Evolutionary conservation across 2,113 vertebrate genomes (phyloP).

Genomic region (Elaphurus davidianus): DNA sequence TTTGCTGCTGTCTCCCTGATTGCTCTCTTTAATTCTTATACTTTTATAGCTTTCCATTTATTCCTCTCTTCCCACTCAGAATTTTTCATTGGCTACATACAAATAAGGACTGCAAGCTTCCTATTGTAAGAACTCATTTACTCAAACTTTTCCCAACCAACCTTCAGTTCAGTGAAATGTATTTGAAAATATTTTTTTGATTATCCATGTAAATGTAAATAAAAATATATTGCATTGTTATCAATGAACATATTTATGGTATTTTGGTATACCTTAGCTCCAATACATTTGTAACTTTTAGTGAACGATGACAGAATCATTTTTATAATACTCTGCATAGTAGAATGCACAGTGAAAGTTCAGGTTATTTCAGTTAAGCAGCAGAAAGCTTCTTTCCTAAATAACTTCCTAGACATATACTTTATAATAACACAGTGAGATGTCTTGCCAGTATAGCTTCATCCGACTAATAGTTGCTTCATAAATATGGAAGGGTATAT

Average conservation of each 20-base stretch:
- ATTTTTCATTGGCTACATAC: not conserved
- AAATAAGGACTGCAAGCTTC: not conserved
- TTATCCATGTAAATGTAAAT: slow-evolving; percentile 26
- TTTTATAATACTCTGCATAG: not conserved
- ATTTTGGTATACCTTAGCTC: not conserved
- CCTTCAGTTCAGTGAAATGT: not conserved
- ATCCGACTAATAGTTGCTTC: not conserved
- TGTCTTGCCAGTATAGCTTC: not conserved
- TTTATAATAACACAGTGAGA: not conserved
- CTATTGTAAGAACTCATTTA: not conserved
- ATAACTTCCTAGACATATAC: not conserved
- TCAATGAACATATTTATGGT: slow-evolving; percentile 31
- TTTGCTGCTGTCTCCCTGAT: not conserved
- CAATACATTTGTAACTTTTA: not conserved
- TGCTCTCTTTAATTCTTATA: not conserved
- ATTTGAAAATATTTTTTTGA: slow-evolving; percentile 9
- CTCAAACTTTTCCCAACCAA: not conserved
- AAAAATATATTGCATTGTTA: not conserved
- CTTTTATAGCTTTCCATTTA: not conserved
- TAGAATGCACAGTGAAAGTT: not conserved
- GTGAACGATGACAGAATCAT: not conserved
- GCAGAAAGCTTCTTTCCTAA: not conserved
- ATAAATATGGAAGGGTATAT: slow-evolving; percentile 18
- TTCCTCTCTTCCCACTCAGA: not conserved
- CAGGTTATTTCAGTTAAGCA: not conserved